phyloP scores from a whole-genome alignment of 92 coral and sea anemone species.

The Actinernus sp. region DNA sequence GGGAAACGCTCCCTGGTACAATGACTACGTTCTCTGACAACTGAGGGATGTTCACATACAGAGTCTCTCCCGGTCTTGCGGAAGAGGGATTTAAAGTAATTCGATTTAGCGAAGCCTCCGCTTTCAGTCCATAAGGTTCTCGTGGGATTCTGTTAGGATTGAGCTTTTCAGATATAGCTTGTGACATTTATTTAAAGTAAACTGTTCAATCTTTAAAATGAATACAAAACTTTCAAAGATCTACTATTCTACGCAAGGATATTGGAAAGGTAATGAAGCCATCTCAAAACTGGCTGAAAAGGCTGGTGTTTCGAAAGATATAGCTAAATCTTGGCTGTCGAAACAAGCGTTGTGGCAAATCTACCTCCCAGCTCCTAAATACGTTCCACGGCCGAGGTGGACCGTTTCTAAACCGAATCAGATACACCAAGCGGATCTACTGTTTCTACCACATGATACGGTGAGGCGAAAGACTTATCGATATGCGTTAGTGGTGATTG shows the following conservation, averaged over 20 bases:
- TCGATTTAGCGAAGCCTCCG: conserved; percentile 49
- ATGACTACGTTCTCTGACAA: conserved; percentile 47
- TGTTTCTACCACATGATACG: conserved; percentile 49
- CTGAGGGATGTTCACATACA: conserved; percentile 52
- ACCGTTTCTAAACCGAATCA: conserved; percentile 34
- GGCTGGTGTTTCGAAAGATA: too few relatives aligned
- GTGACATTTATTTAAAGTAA: conserved; percentile 44
- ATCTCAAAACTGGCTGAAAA: conserved; percentile 38
- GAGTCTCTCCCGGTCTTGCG: conserved; percentile 46
- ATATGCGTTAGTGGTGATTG: conserved; percentile 49
- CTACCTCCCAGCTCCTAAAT: conserved; percentile 37
- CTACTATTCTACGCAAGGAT: conserved; percentile 25
- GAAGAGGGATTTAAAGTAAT: conserved; percentile 50
- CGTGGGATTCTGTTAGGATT: conserved; percentile 57
- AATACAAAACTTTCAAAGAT: too few relatives aligned
- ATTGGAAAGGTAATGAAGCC: conserved; percentile 46
- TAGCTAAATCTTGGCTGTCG: too few relatives aligned
- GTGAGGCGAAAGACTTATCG: conserved; percentile 42
- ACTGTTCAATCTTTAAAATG: too few relatives aligned
- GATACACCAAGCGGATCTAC: conserved; percentile 49
- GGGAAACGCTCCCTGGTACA: conserved; percentile 46
- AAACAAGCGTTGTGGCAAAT: too few relatives aligned
- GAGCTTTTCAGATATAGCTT: conserved; percentile 46
- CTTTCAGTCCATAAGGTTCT: conserved; percentile 59
- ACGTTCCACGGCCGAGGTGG: conserved; percentile 48